Percentiles rank a stretch among this genome's conserved stretches.
Evolutionary conservation across 2,113 vertebrate genomes (phyloP).

Genomic region (Gallinago paraguaiae): DNA sequence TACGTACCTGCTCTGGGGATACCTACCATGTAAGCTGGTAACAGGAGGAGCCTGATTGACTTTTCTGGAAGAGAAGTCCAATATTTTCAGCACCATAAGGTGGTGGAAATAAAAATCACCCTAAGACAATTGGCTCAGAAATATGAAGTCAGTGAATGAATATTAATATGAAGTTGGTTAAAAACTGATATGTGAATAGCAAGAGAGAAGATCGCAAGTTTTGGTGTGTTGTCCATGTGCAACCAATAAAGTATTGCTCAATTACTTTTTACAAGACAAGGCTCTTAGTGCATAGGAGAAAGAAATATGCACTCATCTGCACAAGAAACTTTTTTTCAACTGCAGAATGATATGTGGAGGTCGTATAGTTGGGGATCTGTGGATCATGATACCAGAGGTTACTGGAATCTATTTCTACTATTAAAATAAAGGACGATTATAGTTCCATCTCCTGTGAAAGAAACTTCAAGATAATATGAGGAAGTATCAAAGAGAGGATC

Average conservation of each 20-base stretch:
- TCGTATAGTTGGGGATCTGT: neutral
- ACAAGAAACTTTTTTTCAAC: neutral
- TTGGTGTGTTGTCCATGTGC: neutral
- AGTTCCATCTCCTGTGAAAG: neutral
- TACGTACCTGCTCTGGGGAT: neutral
- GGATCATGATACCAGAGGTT: neutral
- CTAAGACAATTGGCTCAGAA: neutral
- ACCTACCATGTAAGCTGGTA: neutral
- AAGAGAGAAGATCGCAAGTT: neutral
- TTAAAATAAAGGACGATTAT: neutral
- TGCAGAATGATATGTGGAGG: neutral
- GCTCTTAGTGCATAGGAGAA: neutral
- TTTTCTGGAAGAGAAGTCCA: neutral
- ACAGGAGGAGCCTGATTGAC: accelerated
- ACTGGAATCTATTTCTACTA: neutral
- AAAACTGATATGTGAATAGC: neutral
- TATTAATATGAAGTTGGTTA: neutral
- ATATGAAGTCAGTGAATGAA: neutral
- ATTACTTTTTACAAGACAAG: neutral
- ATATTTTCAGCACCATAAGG: neutral
- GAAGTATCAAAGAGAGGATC: neutral
- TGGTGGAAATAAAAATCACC: neutral
- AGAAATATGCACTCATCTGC: neutral
- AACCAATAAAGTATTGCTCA: neutral
- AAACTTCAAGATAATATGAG: neutral